phyloP scores from a whole-genome alignment of 1,140 invertebrate species.

The Spodoptera frugiperda region DNA sequence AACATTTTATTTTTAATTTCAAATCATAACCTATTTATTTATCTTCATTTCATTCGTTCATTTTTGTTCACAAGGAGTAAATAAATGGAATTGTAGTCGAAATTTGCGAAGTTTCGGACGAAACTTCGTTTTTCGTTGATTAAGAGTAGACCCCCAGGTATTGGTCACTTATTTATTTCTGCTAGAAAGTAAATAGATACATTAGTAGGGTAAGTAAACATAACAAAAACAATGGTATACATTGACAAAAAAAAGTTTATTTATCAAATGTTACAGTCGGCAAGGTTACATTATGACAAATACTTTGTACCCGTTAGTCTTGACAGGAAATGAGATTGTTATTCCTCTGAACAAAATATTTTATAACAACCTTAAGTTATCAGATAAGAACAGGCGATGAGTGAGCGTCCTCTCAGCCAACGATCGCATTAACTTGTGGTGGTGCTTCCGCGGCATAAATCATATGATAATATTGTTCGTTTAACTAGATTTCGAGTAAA shows the following conservation, averaged over 20 bases:
- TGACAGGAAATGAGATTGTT: constrained; percentile 33
- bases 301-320: constrained; percentile 39
- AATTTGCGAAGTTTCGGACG: too few species aligned
- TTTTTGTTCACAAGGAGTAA: too few species aligned
- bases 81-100: too few species aligned
- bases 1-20: too few species aligned
- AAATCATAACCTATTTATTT: too few species aligned
- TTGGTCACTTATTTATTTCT: constrained; percentile 47
- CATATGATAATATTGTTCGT: constrained; percentile 15
- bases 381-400: neutral
- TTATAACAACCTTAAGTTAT: constrained; percentile 18
- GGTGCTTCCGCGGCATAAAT: neutral
- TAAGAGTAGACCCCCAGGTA: too few species aligned
- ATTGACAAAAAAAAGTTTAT: constrained; percentile 37
- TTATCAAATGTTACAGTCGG: constrained; percentile 35
- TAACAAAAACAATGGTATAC: neutral
- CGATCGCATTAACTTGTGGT: neutral
- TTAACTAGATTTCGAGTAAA: constrained; percentile 23
- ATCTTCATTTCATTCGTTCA: too few species aligned
- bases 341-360: constrained; percentile 29
- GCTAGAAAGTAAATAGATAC: constrained; percentile 53
- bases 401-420: neutral
- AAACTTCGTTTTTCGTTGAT: too few species aligned
- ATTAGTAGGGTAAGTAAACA: constrained; percentile 10
- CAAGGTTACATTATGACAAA: constrained; percentile 36